Conservation (phyloP, 1,140 invertebrate genomes). For the Medauroidea extradentata region DNA sequence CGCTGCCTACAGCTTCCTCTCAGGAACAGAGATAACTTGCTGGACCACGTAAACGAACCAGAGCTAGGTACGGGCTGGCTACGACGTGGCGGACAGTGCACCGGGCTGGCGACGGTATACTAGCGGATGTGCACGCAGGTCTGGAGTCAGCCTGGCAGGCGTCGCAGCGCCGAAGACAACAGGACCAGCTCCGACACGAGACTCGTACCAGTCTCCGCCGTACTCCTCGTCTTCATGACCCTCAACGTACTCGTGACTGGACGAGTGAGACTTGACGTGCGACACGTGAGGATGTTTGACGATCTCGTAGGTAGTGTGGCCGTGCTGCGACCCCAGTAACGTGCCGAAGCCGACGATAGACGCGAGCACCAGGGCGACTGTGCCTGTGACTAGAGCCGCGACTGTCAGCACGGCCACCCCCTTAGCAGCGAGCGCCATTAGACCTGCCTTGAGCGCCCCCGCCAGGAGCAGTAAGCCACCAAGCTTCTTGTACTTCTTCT, state of each 20-base stretch:
- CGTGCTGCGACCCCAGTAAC: slow-evolving; percentile 53
- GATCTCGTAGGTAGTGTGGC: slow-evolving; percentile 77
- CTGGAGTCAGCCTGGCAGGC: no score
- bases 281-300: slow-evolving; percentile 78
- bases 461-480: slow-evolving; percentile 55
- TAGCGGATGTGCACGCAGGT: no score
- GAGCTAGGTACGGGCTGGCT: no score
- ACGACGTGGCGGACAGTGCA: no score
- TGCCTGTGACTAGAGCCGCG: slow-evolving; percentile 66
- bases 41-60: no score
- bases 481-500: slow-evolving; percentile 49
- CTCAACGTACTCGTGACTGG: slow-evolving; percentile 57
- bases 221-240: slow-evolving; percentile 38
- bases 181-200: neutral
- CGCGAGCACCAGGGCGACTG: slow-evolving; percentile 69
- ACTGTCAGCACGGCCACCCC: slow-evolving; percentile 66
- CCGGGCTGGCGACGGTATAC: no score
- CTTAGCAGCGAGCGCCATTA: slow-evolving; percentile 69
- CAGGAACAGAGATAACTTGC: no score
- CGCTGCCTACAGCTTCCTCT: no score
- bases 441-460: slow-evolving; percentile 60
- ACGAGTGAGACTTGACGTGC: slow-evolving; percentile 69
- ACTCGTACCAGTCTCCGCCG: neutral
- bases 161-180: no score
- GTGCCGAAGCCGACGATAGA: slow-evolving; percentile 73